These are phyloP conservation scores for Scyliorhinus canicula DNA, from an alignment of 2,797 vertebrate genomes.

Conservation along the genomic window DNA sequence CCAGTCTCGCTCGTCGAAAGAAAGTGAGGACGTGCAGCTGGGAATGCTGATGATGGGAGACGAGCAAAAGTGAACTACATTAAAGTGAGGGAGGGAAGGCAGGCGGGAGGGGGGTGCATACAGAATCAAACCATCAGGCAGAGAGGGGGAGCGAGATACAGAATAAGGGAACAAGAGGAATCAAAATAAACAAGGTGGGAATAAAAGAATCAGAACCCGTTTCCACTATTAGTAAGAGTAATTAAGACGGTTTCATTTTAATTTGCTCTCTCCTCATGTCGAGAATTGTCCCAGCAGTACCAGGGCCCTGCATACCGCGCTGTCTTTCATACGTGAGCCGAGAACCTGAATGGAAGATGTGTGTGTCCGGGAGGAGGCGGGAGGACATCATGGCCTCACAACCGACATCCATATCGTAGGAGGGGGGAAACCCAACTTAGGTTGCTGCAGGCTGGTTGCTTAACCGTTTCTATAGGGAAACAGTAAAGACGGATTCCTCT, in stretches of 20 bases:
- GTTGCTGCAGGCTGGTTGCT: conserved; percentile 40
- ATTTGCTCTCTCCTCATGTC: neutral
- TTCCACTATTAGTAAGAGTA: neutral
- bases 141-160: no score
- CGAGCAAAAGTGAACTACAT: neutral
- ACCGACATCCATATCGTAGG: neutral
- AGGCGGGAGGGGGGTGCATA: no score
- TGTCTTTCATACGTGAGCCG: neutral
- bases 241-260: neutral
- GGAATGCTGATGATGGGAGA: neutral
- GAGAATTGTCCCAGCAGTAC: neutral
- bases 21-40: neutral
- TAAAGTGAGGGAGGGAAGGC: neutral
- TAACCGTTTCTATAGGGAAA: neutral
- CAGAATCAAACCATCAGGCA: neutral
- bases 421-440: neutral
- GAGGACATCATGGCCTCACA: conserved; percentile 27
- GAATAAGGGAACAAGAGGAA: neutral
- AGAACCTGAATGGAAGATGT: neutral
- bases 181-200: neutral
- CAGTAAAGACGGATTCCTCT: neutral
- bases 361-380: conserved; percentile 34
- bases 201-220: neutral
- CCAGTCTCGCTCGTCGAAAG: no score
- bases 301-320: neutral